These are phyloP conservation scores for Copidosoma aretas DNA, from an alignment of 2,888 invertebrate species.

Conservation along the genomic window DNA sequence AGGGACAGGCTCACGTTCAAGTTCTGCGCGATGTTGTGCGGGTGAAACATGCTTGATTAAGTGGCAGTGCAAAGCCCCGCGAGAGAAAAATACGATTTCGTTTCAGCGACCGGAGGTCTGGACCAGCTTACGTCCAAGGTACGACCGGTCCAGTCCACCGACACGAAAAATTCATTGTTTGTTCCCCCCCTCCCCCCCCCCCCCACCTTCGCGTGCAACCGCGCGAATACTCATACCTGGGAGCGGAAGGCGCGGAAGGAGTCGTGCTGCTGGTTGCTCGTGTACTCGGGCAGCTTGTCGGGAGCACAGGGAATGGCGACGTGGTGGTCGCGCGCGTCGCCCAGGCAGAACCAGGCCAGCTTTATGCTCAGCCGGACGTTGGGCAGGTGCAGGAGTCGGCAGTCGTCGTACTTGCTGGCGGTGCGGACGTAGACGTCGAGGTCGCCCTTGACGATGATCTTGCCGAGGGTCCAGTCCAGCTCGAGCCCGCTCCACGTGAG, in stretches of 20 bases:
- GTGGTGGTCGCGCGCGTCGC: constrained; percentile 95
- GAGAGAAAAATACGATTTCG: no score
- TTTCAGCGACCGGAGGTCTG: no score
- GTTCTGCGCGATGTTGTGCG: constrained; percentile 72
- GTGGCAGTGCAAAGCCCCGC: no score
- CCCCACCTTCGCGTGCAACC: no score
- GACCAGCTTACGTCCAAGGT: no score
- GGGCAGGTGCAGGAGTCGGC: constrained; percentile 89
- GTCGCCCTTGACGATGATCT: constrained; percentile 90
- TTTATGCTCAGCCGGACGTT: constrained; percentile 83
- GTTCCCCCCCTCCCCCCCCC: no score
- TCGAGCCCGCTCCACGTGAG: constrained; percentile 92
- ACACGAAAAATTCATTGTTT: no score
- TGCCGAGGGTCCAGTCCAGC: constrained; percentile 96
- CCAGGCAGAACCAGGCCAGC: constrained; percentile 89
- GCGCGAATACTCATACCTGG: constrained; percentile 48
- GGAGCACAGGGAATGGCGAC: constrained; percentile 95
- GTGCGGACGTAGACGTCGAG: constrained; percentile 94
- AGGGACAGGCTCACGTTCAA: constrained; percentile 79
- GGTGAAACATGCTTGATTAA: no score
- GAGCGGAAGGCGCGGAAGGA: constrained; percentile 95
- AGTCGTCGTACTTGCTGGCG: constrained; percentile 99
- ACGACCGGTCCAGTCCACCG: no score
- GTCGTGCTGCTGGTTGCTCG: constrained; percentile 94
- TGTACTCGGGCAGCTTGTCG: constrained; percentile 94